phyloP scores from a whole-genome alignment of 92 coral and sea anemone species.

The Desmophyllum pertusum region DNA sequence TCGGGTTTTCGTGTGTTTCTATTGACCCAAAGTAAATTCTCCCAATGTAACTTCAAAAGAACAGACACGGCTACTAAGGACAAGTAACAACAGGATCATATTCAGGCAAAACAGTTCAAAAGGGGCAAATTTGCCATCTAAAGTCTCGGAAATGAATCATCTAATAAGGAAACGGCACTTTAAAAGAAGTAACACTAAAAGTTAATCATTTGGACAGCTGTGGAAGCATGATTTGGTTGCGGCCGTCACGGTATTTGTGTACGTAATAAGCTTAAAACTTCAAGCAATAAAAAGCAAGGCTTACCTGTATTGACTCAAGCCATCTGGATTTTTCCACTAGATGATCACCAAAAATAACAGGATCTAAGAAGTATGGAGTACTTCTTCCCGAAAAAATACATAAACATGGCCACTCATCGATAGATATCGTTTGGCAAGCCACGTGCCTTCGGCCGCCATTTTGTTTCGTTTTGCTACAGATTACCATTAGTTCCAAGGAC shows the following conservation, averaged over 20 bases:
- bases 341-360: conserved; percentile 17
- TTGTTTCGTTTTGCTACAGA: conserved; percentile 14
- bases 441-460: conserved; percentile 3
- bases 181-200: background rate
- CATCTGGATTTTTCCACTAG: conserved; percentile 12
- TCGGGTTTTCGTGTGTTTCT: background rate
- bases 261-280: background rate
- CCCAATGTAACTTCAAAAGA: conserved; percentile 12
- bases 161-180: background rate
- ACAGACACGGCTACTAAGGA: conserved; percentile 4
- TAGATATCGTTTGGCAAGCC: background rate
- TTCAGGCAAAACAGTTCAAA: background rate
- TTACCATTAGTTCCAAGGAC: no score
- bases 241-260: background rate
- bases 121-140: background rate
- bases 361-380: background rate
- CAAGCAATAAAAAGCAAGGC: conserved; percentile 1
- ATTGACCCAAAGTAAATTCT: conserved; percentile 1
- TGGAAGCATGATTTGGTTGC: background rate
- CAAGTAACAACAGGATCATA: conserved; percentile 15
- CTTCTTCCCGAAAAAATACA: background rate
- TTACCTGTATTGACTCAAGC: conserved; percentile 8
- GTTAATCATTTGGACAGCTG: background rate
- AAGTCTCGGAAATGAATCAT: background rate
- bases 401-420: background rate